Percentiles rank a stretch among this genome's conserved stretches.
Conservation (phyloP, 2,113 vertebrate genomes). For the Atlantisia rogersi region DNA sequence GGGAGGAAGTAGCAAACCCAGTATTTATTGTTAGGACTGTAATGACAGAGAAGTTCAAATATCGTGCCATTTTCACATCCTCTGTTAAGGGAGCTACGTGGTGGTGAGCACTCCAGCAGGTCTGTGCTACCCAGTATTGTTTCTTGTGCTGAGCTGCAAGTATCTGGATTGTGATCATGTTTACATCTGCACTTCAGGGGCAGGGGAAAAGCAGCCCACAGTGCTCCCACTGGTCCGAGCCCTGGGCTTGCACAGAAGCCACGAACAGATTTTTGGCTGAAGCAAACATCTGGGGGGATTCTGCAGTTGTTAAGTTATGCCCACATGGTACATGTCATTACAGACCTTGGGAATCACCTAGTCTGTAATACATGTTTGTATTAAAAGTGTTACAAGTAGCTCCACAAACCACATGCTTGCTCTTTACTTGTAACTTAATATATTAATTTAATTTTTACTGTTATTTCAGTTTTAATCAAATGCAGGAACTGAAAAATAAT, state of each 20-base stretch:
- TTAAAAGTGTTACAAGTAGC: conserved; percentile 33
- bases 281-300: neutral
- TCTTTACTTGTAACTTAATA: conserved; percentile 54
- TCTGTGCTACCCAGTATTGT: neutral
- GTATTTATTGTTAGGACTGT: neutral
- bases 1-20: neutral
- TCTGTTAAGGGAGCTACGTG: neutral
- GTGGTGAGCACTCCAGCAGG: neutral
- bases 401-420: conserved; percentile 30
- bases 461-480: conserved; percentile 59
- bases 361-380: neutral
- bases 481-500: conserved; percentile 58
- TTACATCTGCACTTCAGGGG: neutral
- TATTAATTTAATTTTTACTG: conserved; percentile 58
- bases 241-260: neutral
- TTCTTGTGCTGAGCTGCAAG: neutral
- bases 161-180: neutral
- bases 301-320: neutral
- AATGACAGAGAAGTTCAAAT: neutral
- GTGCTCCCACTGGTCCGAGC: neutral
- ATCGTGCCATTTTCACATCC: neutral
- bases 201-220: neutral
- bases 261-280: neutral
- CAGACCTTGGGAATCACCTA: conserved; percentile 31
- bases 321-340: neutral